Evolutionary conservation across 1,140 invertebrate species (phyloP).

Genomic region (Micrasema minimum): DNA sequence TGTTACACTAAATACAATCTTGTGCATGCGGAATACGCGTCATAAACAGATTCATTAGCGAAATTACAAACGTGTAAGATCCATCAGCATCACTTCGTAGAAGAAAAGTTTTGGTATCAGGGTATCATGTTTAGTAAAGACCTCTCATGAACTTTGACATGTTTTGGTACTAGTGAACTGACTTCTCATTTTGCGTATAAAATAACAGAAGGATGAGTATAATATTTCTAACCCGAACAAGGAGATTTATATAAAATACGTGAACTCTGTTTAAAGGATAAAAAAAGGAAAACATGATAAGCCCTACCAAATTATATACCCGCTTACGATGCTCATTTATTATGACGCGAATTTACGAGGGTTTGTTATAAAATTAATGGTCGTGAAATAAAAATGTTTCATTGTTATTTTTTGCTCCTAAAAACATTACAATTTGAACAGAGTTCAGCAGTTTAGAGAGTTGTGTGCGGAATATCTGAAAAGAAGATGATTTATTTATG

Average conservation of each 20-base stretch:
- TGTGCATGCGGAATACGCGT: too few relatives aligned
- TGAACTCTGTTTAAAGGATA: not conserved
- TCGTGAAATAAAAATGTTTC: not conserved
- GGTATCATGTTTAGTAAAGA: not conserved
- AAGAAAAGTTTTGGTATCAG: too few relatives aligned
- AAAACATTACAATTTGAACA: not conserved
- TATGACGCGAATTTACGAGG: slow-evolving; percentile 25
- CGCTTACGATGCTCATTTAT: slow-evolving; percentile 14
- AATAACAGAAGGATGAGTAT: too few relatives aligned
- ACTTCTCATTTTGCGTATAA: not conserved
- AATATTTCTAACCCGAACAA: too few relatives aligned
- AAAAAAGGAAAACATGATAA: slow-evolving; percentile 5
- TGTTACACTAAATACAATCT: too few relatives aligned
- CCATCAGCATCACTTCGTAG: too few relatives aligned
- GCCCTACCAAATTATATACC: too few relatives aligned
- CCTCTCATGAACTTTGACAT: not conserved
- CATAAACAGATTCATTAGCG: not conserved
- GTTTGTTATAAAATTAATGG: slow-evolving; percentile 13
- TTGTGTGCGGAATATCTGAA: not conserved
- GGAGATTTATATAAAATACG: not conserved
- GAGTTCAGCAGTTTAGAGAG: too few relatives aligned
- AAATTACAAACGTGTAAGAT: too few relatives aligned
- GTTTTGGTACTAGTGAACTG: not conserved
- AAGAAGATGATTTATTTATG: not conserved
- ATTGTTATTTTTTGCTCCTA: not conserved